A percentile compares a stretch with the other conserved stretches of the same genome.
phyloP scores from a whole-genome alignment of 2,797 vertebrate genomes.

The Syngnathus acus region DNA sequence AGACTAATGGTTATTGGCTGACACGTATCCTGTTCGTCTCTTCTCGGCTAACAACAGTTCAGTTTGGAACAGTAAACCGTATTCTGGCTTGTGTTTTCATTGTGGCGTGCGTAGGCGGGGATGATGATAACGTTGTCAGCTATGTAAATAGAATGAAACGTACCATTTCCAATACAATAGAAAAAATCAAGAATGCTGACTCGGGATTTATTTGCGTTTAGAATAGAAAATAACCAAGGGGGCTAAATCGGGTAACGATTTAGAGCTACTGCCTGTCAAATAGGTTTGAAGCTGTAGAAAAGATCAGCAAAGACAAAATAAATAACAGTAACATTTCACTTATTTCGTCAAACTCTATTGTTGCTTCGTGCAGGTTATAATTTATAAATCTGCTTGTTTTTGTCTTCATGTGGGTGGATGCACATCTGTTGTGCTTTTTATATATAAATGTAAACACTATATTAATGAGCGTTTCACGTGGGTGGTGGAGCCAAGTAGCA shows the following conservation, averaged over 20 bases:
- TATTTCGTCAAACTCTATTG: too few relatives aligned
- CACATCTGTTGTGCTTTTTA: slow-evolving; percentile 14
- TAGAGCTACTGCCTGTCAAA: neutral
- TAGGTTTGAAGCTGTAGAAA: too few relatives aligned
- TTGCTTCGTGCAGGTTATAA: neutral
- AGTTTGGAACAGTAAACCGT: neutral
- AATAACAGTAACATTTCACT: too few relatives aligned
- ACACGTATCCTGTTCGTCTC: neutral
- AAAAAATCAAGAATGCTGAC: neutral
- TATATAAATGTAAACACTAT: slow-evolving; percentile 50
- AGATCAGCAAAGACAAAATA: too few relatives aligned
- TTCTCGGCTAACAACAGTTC: neutral
- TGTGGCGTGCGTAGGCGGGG: neutral
- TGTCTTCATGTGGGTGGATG: slow-evolving; percentile 13
- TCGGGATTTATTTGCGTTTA: neutral
- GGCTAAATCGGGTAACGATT: neutral
- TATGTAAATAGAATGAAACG: neutral
- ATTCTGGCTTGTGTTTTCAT: neutral
- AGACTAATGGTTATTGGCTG: slow-evolving; percentile 3
- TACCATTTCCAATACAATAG: neutral
- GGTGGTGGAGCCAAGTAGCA: slow-evolving; percentile 40
- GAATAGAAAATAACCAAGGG: neutral
- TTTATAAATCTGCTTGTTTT: neutral
- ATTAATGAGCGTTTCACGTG: slow-evolving; percentile 34
- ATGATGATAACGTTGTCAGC: neutral